Percentiles rank a stretch among this genome's conserved stretches.
phyloP scores from a whole-genome alignment of 2,113 vertebrate species.

The Tachycineta bicolor region DNA sequence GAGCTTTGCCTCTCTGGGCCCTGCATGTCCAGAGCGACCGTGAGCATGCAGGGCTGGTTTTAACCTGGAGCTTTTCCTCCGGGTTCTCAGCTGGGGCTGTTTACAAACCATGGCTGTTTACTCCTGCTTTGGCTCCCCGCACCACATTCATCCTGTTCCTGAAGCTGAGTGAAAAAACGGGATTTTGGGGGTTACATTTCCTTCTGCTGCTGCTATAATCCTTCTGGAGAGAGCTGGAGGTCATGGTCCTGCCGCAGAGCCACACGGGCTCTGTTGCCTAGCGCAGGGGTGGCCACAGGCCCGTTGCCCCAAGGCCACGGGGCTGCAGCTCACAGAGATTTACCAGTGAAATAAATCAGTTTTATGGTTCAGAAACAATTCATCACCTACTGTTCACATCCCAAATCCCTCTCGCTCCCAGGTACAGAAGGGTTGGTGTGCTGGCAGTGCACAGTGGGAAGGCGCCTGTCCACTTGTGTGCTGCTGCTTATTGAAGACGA shows the following conservation, averaged over 20 bases:
- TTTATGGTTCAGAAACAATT: not conserved
- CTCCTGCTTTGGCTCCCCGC: not conserved
- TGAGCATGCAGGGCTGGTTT: accelerated
- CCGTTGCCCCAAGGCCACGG: too few species aligned
- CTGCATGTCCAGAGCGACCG: accelerated
- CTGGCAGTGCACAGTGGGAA: not conserved
- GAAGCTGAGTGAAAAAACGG: not conserved
- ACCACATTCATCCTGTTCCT: not conserved
- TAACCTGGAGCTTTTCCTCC: not conserved
- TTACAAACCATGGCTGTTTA: not conserved
- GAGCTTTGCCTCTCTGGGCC: not conserved
- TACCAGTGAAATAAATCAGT: not conserved
- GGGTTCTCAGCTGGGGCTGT: not conserved
- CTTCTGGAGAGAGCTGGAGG: too few species aligned
- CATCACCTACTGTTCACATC: not conserved
- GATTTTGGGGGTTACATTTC: too few species aligned
- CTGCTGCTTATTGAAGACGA: not conserved
- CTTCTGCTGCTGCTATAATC: too few species aligned
- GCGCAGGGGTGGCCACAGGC: too few species aligned
- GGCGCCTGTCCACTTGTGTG: not conserved
- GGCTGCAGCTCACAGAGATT: not conserved
- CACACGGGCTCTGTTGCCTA: too few species aligned
- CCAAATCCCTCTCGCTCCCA: not conserved
- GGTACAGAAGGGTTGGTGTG: not conserved
- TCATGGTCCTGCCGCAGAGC: too few species aligned